phyloP scores from a whole-genome alignment of 2,888 invertebrate species.

The Nomada hirtipes region DNA sequence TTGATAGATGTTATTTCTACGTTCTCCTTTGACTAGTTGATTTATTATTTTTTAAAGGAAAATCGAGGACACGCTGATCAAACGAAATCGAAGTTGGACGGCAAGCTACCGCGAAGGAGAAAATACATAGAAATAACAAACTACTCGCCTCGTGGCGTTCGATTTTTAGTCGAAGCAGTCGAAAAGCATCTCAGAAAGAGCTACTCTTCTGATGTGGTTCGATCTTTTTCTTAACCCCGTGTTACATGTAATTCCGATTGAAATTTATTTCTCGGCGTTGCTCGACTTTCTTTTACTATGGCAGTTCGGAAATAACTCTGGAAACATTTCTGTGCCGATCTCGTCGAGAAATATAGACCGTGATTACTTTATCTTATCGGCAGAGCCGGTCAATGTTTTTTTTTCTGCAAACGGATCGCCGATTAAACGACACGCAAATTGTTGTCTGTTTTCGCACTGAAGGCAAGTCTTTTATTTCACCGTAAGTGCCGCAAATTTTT shows the following conservation, averaged over 20 bases:
- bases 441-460: background rate
- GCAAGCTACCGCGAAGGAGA: background rate
- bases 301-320: background rate
- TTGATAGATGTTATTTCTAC: background rate
- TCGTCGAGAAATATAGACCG: background rate
- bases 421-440: background rate
- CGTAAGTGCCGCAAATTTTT: slow-evolving; percentile 30
- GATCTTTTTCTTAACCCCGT: background rate
- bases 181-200: slow-evolving; percentile 17
- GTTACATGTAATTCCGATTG: background rate
- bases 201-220: slow-evolving; percentile 14
- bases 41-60: no score
- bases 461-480: background rate
- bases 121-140: slow-evolving; percentile 3
- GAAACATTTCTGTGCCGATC: background rate
- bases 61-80: background rate
- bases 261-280: slow-evolving; percentile 17
- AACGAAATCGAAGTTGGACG: background rate
- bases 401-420: background rate
- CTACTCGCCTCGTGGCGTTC: background rate
- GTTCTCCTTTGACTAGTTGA: no score
- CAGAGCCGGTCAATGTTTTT: background rate
- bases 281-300: background rate
- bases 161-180: slow-evolving; percentile 26
- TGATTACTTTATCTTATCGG: no score